Evolutionary conservation across 2,888 invertebrate genomes (phyloP), one percentile per base, ranked within the genome.

Genomic region (Ernsta delagoae): DNA sequence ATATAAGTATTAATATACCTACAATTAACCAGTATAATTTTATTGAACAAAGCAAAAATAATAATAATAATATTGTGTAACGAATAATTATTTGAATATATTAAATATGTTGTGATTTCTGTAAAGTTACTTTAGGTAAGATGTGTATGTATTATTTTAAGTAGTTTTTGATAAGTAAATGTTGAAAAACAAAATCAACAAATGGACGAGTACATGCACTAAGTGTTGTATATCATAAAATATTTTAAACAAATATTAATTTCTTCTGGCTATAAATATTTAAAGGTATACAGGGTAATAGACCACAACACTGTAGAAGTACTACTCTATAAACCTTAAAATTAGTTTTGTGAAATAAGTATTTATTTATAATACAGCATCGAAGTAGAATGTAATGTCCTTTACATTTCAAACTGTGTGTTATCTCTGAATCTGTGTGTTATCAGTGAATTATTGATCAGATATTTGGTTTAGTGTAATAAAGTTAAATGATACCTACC

Each of bases 81-180:
- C 71, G 73, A 72, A 69, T 77, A 79, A 76, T 82, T 79, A 84
- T 81, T 79, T 79, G 24, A 83, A 70, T 59, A 54, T 80, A 82
- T 80, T 79, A 79, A 80, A 80, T 85, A 84, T 82, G 88, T 90
- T 90, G 89, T 89, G 89, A 87, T 87, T 87, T 89, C 88, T 91
- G 89, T 90, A 92, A 85, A 88, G 84, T 89, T 89, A 86, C 77
- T 87, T 86, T 88, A 89, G 87, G 87, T 88, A 79, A 84, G 74
- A 84, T 84, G 80, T 87, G 34, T 56, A 36, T 9, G 16, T 53
- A 83, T 85, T 89, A 77, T 84, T 86, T 89, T 80, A 83, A 80
- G 93, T 92, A 93, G 93, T 91, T 93, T 93, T 93, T 92, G 90
- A 92, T 92, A 92, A 91, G 89, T 90, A 87, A 90, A 87, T 86